Base-by-base conservation (phyloP, 2,797 vertebrate genomes). In the Anguilla pacifica region DNA sequence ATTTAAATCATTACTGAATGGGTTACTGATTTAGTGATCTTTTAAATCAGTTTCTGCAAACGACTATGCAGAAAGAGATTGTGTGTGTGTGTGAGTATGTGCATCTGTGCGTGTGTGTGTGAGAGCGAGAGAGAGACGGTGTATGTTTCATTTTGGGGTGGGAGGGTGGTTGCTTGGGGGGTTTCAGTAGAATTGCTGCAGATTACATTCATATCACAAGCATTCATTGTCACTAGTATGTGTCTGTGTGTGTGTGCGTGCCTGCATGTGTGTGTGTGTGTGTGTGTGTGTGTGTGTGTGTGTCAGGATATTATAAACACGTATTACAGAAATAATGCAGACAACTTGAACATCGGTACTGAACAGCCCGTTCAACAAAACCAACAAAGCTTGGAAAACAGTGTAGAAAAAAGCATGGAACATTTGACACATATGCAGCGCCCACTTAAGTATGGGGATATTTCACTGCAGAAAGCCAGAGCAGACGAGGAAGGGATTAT, bases 1-100 rank as follows among this genome's bases (percentile, higher is more conserved):
- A 49, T 39, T 49, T 49, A 51, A 61, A 51, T 51, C 4, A 53
- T 10, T 51, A 46, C 46, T 84, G 64, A 84, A 87, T 67, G 22
- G 61, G 49, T 6, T 72, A 31, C 57, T 87, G 49, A 70, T 83
- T 83, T 83, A 61, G 55, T 49, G 51, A 35, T 51, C 81, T 51
- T 67, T 70, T 83, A 39, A 67, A 39, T 46, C 46, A 19, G 22
- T 53, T n/a, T 22, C 43, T 22, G 53, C 10, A 57, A 31, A 15
- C 25, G 35, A 39, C 1, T 10, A 51, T 31, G 57, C 57, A 59
- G 17, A 59, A 59, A 59, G 2, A 59, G 3, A 59, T 15, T 25
- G 64, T 70, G 64, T 70, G 64, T 28, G 57, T 17, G 59, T 64
- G 64, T 67, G 64, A n/a, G 64, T 9, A 25, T 67, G 57, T 17